Evolutionary conservation across 2,113 vertebrate genomes (phyloP), one percentile per base, ranked within the genome.

Genomic region (Alexandromys fortis): DNA sequence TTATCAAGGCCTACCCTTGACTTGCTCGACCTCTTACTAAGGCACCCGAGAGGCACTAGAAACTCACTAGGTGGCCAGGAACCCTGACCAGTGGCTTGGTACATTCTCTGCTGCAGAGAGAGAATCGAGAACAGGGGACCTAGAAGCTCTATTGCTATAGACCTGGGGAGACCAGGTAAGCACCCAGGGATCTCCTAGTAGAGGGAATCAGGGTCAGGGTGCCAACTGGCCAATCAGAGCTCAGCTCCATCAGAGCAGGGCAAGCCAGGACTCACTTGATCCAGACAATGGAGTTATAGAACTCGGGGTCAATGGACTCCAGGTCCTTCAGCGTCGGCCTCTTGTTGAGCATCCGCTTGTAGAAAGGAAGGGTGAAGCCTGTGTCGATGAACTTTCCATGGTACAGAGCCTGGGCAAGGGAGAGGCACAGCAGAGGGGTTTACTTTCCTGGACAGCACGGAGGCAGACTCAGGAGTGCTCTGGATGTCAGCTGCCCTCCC

Each of bases 381-480:
- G 99, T 99, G 95, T 99, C 99, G 0, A 99, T 99, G 98, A 99
- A 99, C 98, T 99, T 99, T 0, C 99, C 99, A 0, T 99, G 99
- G 92, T 99, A 99, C 93, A 99, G 91, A 1, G 99, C 99, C 99
- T 99, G 98, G 24, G 8, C 30, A 82, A 78, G 82, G 97, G 76
- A 90, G 61, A 77, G 17, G 35, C 86, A 85, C 0, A 7, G 82
- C 24, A 61, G 30, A 87, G 16, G 28, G n/a, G 55, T 45, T 42
- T 38, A 38, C 78, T 42, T 58, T 82, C 73, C 47, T 4, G 24
- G 73, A 19, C 8, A 30, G 30, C 2, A 4, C 28, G 0, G 1
- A 58, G 21, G 47, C 47, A 33, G 35, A 42, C 47, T 61, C 52
- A 10, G 0, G 2, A n/a, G 61, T 3, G 13, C 45, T 92, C 38